Evolutionary conservation across 2,113 vertebrate genomes (phyloP).

Genomic region (Rhinopithecus roxellana): DNA sequence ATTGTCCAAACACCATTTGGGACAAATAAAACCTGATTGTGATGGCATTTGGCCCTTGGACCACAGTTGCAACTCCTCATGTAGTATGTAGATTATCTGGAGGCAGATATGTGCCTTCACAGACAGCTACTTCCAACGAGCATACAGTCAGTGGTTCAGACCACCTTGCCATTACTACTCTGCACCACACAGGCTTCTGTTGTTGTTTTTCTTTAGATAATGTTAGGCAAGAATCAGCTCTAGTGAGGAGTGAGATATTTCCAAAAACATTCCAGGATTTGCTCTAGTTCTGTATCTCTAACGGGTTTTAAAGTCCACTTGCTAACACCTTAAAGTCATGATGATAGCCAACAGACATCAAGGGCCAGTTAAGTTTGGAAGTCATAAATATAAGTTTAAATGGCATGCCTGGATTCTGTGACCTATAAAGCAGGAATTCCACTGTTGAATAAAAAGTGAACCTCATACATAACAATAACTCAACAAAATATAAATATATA

Average conservation of each 20-base stretch:
- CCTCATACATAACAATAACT: background rate
- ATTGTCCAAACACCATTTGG: background rate
- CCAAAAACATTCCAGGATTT: background rate
- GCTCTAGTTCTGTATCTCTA: background rate
- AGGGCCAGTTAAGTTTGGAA: background rate
- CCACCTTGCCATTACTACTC: background rate
- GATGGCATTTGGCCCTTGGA: background rate
- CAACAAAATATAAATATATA: background rate
- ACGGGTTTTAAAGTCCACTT: background rate
- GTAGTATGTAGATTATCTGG: background rate
- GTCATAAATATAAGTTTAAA: background rate
- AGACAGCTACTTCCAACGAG: background rate
- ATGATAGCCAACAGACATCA: background rate
- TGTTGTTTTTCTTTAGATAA: background rate
- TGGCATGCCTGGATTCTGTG: background rate
- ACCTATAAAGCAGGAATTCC: background rate
- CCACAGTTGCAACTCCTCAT: background rate
- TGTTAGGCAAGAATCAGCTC: background rate
- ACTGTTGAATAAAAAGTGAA: background rate
- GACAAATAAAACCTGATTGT: background rate
- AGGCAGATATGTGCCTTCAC: background rate
- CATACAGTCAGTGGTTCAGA: background rate
- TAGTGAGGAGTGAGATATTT: background rate
- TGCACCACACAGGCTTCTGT: background rate
- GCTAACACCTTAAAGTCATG: background rate